phyloP scores from a whole-genome alignment of 2,888 invertebrate genomes.

The Drosophila meridionalis region DNA sequence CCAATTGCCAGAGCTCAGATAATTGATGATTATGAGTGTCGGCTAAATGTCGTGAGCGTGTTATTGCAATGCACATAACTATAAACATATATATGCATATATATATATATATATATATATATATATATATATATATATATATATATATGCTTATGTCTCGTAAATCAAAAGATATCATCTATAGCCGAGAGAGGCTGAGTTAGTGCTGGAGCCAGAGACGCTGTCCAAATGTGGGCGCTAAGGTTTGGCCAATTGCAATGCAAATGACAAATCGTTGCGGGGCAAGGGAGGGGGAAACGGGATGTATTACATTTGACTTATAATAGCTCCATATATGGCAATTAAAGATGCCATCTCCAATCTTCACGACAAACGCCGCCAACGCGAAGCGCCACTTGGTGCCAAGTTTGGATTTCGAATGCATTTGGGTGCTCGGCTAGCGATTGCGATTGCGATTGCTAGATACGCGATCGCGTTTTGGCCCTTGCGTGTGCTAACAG shows the following conservation, averaged over 20 bases:
- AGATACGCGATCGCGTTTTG: slow-evolving; percentile 41
- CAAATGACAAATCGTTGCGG: slow-evolving; percentile 48
- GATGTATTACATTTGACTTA: slow-evolving; percentile 5
- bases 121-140: slow-evolving; percentile 16
- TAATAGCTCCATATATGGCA: slow-evolving; percentile 43
- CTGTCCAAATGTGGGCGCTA: slow-evolving; percentile 52
- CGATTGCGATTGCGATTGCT: slow-evolving; percentile 10
- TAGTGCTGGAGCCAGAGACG: slow-evolving; percentile 7
- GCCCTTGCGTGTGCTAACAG: slow-evolving; percentile 51
- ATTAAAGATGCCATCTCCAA: slow-evolving; percentile 55
- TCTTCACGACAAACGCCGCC: slow-evolving; percentile 55
- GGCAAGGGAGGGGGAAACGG: neutral
- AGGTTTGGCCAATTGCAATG: slow-evolving; percentile 69
- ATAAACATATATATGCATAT: slow-evolving; percentile 1
- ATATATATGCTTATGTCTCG: slow-evolving; percentile 36
- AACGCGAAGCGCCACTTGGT: slow-evolving; percentile 61
- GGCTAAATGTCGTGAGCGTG: slow-evolving; percentile 68
- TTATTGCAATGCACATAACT: slow-evolving; percentile 34
- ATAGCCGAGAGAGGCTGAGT: slow-evolving; percentile 1
- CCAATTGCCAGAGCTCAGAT: slow-evolving; percentile 60
- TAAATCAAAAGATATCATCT: slow-evolving; percentile 59
- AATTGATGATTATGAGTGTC: slow-evolving; percentile 76
- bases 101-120: neutral
- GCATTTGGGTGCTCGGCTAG: slow-evolving; percentile 5
- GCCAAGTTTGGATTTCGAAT: slow-evolving; percentile 49